Base-by-base conservation (phyloP, 1,140 invertebrate species). In the Drosophila micromelanica region DNA sequence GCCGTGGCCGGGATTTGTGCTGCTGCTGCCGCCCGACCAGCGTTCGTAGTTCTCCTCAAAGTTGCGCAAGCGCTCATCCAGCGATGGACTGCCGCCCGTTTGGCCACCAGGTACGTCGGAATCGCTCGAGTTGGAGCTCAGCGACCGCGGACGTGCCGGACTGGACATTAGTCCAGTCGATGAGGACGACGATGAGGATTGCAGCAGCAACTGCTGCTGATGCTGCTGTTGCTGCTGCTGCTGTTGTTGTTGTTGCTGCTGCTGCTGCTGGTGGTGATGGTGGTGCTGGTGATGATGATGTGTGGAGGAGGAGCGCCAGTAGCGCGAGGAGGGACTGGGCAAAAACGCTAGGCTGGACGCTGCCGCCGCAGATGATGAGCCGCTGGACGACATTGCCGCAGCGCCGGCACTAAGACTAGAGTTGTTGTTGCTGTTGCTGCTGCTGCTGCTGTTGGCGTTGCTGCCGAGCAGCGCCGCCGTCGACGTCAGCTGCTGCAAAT, bases 1-100 rank as follows among this genome's bases (percentile, higher is more conserved):
- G 0, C 64, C 51, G 13, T 79, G 78, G 9, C 63, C 63, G 3
- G 76, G 76, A 45, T 52, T 40, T n/a, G 48, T 52, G 45, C 42
- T 69, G 59, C 93, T 92, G 27, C 95, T 94, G 9, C 94, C 94
- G 8, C 96, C 96, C 9, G 95, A 96, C 96, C 97, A 98, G 63
- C 96, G 96, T 92, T 98, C 97, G 84, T 97, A 98, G 90, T 97
- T 98, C 92, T 98, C 98, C 92, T 99, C 98, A 12, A 99, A 93
- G 95, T 92, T 96, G 92, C 93, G 92, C 43, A 99, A 97, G 62
- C 98, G 93, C 91, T 99, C 97, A 80, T 98, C 97, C 54, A 98
- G 93, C 37, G 95, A 95, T 1, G 94, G 95, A 86, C 81, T 93
- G 78, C 86, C 93, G 51, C 92, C 95, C 0, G 76, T 69, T 20